Evolutionary conservation across 1,140 invertebrate species (phyloP).

Genomic region (Myzus persicae): DNA sequence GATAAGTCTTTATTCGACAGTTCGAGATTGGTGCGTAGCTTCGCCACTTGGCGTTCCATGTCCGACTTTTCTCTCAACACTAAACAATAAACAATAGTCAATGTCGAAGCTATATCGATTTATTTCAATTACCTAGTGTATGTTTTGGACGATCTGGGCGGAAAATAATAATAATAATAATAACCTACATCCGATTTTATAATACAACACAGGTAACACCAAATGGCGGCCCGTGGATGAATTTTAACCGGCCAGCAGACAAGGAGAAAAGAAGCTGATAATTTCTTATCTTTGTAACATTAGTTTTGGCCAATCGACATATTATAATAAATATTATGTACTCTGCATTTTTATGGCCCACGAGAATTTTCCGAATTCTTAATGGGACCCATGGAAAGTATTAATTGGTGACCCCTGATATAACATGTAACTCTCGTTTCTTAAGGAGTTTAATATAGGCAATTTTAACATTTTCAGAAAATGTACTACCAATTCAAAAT

Average conservation of each 20-base stretch:
- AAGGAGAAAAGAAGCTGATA: too few species aligned
- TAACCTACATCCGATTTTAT: background rate
- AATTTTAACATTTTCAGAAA: background rate
- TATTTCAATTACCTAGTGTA: background rate
- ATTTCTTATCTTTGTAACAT: too few species aligned
- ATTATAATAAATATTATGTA: too few species aligned
- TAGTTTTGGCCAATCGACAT: too few species aligned
- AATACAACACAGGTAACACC: too few species aligned
- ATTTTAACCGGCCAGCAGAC: too few species aligned
- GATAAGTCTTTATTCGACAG: constrained; percentile 68
- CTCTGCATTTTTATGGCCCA: too few species aligned
- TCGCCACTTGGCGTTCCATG: constrained; percentile 69
- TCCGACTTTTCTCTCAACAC: constrained; percentile 71
- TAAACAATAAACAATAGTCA: constrained; percentile 64
- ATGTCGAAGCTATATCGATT: background rate
- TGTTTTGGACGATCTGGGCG: background rate
- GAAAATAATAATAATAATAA: background rate
- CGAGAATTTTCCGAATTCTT: too few species aligned
- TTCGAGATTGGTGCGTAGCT: constrained; percentile 69
- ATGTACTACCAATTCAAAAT: background rate
- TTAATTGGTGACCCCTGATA: too few species aligned
- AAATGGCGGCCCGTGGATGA: too few species aligned
- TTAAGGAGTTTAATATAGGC: background rate
- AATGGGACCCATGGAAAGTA: too few species aligned
- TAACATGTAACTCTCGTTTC: too few species aligned